Evolutionary conservation across 2,797 vertebrate genomes (phyloP).

Genomic region (Gadopsis bispinosus): DNA sequence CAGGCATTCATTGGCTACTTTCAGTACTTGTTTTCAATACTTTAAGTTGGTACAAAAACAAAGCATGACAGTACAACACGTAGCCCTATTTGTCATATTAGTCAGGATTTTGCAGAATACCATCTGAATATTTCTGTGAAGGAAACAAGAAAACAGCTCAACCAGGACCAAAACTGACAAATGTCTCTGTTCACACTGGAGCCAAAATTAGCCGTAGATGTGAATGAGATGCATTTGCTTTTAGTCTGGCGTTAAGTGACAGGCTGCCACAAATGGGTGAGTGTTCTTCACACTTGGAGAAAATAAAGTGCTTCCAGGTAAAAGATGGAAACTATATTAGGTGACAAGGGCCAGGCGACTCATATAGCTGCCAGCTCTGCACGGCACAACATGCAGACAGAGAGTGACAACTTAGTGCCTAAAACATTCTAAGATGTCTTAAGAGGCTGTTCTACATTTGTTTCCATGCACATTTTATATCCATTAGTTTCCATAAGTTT

Average conservation of each 20-base stretch:
- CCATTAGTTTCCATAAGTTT: slow-evolving; percentile 9
- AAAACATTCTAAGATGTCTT: not conserved
- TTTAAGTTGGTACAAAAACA: not conserved
- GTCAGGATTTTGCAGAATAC: not conserved
- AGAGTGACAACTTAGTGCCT: not conserved
- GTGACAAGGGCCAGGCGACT: slow-evolving; percentile 35
- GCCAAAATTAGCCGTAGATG: slow-evolving; percentile 26
- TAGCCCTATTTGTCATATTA: not conserved
- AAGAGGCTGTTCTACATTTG: not conserved
- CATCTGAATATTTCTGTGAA: not conserved
- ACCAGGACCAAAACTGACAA: not conserved
- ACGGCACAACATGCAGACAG: slow-evolving; percentile 4
- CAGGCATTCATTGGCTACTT: not conserved
- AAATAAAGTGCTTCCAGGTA: slow-evolving; percentile 37
- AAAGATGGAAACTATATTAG: slow-evolving; percentile 43
- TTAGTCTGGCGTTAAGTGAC: slow-evolving; percentile 26
- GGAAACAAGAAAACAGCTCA: slow-evolving; percentile 1
- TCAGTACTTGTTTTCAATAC: not conserved
- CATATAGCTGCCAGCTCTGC: not conserved
- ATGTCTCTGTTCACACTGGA: slow-evolving; percentile 7
- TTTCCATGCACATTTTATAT: not conserved
- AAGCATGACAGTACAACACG: not conserved
- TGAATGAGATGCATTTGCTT: slow-evolving; percentile 29
- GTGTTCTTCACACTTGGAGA: slow-evolving; percentile 36
- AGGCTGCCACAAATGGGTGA: slow-evolving; percentile 44